A percentile compares a stretch with the other conserved stretches of the same genome.
Conservation (phyloP, 2,113 vertebrate species). For the Heterotis niloticus region DNA sequence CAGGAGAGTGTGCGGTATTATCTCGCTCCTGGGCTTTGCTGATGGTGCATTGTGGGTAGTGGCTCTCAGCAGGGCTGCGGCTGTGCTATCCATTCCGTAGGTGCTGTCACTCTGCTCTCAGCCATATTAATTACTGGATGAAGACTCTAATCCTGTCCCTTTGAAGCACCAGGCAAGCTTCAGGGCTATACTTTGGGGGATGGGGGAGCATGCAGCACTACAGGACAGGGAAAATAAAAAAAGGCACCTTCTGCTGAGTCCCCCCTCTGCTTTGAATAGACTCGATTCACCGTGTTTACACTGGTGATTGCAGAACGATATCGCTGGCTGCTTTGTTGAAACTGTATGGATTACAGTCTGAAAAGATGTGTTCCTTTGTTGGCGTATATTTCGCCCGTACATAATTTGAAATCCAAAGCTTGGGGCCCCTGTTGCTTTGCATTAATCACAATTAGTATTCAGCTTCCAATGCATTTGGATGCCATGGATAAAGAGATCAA, state of each 20-base stretch:
- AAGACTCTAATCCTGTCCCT: conserved; percentile 88
- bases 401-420: conserved; percentile 54
- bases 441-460: conserved; percentile 62
- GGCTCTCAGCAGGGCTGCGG: conserved; percentile 74
- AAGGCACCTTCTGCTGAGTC: conserved; percentile 7
- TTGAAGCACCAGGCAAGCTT: conserved; percentile 86
- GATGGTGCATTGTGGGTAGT: conserved; percentile 71
- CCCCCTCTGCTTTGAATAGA: conserved; percentile 52
- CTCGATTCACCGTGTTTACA: conserved; percentile 67
- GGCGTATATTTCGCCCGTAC: conserved; percentile 54
- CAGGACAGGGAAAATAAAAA: conserved; percentile 36
- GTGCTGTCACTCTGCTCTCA: conserved; percentile 82
- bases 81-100: conserved; percentile 75
- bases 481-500: conserved; percentile 29
- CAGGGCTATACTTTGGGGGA: conserved; percentile 83
- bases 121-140: conserved; percentile 97
- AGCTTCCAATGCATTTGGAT: conserved; percentile 37
- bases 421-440: conserved; percentile 55
- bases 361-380: conserved; percentile 53
- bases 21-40: conserved; percentile 57
- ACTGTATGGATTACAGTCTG: conserved; percentile 58
- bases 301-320: conserved; percentile 61
- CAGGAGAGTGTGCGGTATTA: conserved; percentile 55
- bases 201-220: conserved; percentile 26
- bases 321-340: conserved; percentile 66